phyloP scores from a whole-genome alignment of 1,140 invertebrate genomes.

The Eumeta japonica region DNA sequence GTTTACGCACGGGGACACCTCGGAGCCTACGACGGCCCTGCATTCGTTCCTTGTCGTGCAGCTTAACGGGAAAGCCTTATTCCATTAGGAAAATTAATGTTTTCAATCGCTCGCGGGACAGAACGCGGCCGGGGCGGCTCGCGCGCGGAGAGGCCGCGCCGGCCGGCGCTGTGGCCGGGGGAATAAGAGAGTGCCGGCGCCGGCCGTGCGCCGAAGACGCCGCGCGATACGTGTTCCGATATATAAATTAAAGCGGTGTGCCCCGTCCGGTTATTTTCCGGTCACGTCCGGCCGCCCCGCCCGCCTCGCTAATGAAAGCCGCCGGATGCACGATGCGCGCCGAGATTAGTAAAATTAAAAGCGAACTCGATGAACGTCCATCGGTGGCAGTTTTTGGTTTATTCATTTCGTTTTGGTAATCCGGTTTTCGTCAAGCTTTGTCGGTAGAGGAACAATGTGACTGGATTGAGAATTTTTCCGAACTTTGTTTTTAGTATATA shows the following conservation, averaged over 20 bases:
- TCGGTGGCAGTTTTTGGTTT: not conserved
- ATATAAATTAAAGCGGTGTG: too few relatives aligned
- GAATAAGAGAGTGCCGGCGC: too few relatives aligned
- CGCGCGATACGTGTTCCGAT: too few relatives aligned
- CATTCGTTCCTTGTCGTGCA: slow-evolving; percentile 31
- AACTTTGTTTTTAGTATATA: too few relatives aligned
- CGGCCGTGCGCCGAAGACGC: too few relatives aligned
- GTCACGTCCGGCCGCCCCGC: not conserved
- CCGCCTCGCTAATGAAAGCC: too few relatives aligned
- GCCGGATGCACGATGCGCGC: not conserved
- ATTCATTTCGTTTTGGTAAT: too few relatives aligned
- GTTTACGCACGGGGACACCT: slow-evolving; percentile 39
- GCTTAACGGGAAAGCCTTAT: slow-evolving; percentile 41
- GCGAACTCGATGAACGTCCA: not conserved
- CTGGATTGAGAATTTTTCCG: too few relatives aligned
- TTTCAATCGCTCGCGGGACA: slow-evolving; percentile 29
- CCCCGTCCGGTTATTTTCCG: slow-evolving; percentile 1
- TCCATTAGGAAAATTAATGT: slow-evolving; percentile 58
- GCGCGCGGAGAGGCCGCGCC: not conserved
- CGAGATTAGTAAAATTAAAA: not conserved
- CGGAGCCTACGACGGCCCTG: slow-evolving; percentile 14
- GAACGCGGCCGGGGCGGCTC: not conserved
- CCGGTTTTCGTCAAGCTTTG: too few relatives aligned
- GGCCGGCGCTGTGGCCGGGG: not conserved
- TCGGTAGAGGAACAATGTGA: too few relatives aligned